Base-by-base conservation (phyloP, 2,888 invertebrate genomes). In the Synergus umbraculus region DNA sequence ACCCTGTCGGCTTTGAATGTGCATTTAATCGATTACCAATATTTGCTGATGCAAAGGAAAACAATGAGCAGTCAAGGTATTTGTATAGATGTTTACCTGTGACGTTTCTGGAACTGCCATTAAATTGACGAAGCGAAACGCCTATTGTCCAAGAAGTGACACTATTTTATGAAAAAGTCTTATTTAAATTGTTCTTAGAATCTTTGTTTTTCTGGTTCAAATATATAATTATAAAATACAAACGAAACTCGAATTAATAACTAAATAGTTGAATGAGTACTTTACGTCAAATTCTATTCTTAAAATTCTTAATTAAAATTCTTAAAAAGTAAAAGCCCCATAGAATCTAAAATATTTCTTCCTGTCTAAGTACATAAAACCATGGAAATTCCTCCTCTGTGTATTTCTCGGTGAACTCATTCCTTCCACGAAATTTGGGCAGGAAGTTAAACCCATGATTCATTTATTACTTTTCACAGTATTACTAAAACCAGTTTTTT, bases 61-160 rank as follows among this genome's bases (percentile, higher is more conserved):
- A 73, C 49, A 73, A 73, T n/a, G 69, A 22, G 10, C 46, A 54
- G 29, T 54, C 29, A 49, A 73, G 13, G 46, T 49, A 73, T 46
- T 73, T 15, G 29, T 49, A 37, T 49, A 15, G n/a, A 73, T 49
- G 29, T 67, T 29, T 49, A 22, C 37, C 15, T 37, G 46, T 73
- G 69, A 73, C 69, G 37, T 73, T 73, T 73, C 69, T 73, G 37
- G 69, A 73, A 73, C 69, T 54, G 65, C 65, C n/a, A 65, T 65
- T 43, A 41, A 65, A 65, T 37, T 41, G 41, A 13, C 65, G 15
- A 43, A 15, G 65, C 65, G 65, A 43, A 65, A 60, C 60, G 22
- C 9, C 60, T 60, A 60, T 60, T 18, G 60, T 60, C 60, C 22
- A 22, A n/a, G 60, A 22, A n/a, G 60, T 22, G 22, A 60, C 4